These are phyloP conservation scores for Molanna angustata DNA, from an alignment of 2,888 invertebrate genomes.

Conservation along the genomic window DNA sequence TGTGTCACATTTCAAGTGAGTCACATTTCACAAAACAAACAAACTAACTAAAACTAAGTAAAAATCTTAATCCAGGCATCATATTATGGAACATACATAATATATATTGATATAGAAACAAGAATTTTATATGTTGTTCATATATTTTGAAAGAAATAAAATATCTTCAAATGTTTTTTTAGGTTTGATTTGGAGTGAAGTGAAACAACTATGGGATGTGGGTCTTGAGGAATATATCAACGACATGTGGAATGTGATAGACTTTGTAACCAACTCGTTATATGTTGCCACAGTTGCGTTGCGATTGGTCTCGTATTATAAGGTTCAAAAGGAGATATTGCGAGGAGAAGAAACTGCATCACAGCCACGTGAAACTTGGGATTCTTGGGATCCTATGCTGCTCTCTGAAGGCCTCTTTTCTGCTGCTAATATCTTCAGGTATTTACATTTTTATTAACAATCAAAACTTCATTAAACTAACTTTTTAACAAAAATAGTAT, in stretches of 20 bases:
- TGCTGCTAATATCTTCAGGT: conserved; percentile 94
- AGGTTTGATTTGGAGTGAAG: conserved; percentile 98
- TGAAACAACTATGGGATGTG: conserved; percentile 98
- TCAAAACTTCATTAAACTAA: no score
- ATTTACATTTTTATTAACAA: conserved; percentile 18
- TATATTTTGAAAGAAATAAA: no score
- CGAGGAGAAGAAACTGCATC: conserved; percentile 57
- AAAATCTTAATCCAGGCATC: no score
- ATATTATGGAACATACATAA: no score
- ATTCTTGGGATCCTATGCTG: conserved; percentile 98
- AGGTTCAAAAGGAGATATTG: conserved; percentile 75
- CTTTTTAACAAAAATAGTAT: neutral
- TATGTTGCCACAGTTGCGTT: conserved; percentile 97
- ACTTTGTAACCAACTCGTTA: conserved; percentile 96
- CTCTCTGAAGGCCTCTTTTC: conserved; percentile 95
- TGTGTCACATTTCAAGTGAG: no score
- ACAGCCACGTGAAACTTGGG: conserved; percentile 87
- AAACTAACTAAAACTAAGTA: no score
- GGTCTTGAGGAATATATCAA: conserved; percentile 94
- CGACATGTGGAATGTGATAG: conserved; percentile 99
- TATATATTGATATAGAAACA: no score
- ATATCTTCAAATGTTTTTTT: no score
- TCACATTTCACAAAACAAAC: no score
- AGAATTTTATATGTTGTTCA: no score
- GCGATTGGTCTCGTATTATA: conserved; percentile 90